These are phyloP conservation scores for Malurus cyaneus DNA, from an alignment of 2,113 vertebrate genomes.

Conservation along the genomic window DNA sequence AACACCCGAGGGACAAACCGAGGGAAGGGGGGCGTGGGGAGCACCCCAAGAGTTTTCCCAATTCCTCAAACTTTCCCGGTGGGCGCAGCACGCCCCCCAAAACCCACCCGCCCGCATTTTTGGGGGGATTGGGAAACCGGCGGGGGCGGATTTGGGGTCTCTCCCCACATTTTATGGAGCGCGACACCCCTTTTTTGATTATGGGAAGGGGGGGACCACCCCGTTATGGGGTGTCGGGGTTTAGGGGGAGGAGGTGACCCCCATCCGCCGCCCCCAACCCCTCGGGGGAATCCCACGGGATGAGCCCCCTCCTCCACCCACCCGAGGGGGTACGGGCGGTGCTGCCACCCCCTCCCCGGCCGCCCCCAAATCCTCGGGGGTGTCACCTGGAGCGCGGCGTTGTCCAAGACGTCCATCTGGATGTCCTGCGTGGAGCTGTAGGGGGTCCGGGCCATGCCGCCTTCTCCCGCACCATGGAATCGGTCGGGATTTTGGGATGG, in stretches of 20 bases:
- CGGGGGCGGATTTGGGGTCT: not conserved
- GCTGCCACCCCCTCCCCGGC: not conserved
- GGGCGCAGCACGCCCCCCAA: not conserved
- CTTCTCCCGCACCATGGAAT: conserved; percentile 95
- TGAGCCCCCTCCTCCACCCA: not conserved
- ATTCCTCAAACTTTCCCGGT: not conserved
- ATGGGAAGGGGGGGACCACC: not conserved
- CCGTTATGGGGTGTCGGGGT: not conserved
- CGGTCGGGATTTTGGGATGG: not conserved
- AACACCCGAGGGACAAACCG: not conserved
- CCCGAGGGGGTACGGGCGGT: no score
- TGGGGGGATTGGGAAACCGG: accelerated
- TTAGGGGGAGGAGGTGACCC: not conserved
- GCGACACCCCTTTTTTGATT: not conserved
- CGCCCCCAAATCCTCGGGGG: not conserved
- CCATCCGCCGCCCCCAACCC: not conserved
- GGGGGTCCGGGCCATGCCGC: conserved; percentile 94
- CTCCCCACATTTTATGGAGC: not conserved
- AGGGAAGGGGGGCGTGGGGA: not conserved
- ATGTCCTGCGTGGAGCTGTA: conserved; percentile 96
- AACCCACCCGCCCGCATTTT: not conserved
- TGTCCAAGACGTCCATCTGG: conserved; percentile 96
- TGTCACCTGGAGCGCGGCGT: conserved; percentile 90
- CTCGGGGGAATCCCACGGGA: no score
- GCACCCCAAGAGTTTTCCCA: not conserved